Evolutionary conservation across 92 coral and sea anemone species (phyloP), one percentile per base, ranked within the genome.

Genomic region (Ricordea florida): DNA sequence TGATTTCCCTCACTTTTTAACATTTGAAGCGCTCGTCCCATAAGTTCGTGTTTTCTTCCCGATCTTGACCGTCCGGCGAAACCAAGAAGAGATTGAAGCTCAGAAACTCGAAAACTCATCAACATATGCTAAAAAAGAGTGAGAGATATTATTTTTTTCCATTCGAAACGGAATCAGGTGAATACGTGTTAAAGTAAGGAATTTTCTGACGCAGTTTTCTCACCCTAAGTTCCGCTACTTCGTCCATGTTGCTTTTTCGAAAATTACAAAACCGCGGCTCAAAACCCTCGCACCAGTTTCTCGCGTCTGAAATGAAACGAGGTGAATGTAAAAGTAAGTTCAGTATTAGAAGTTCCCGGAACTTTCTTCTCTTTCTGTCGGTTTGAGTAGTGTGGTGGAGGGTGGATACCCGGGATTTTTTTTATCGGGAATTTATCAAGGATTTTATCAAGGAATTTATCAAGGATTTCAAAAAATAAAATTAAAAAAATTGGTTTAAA

Each of bases 31-130:
- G 97, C 97, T 44, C 98, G 87, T 10, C 98, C 98, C 97, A 94
- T 81, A 15, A 94, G 86, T 67, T 94, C 97, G 22, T 92, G 97
- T 69, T 94, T 94, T 85, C 98, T 81, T 35, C 98, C 98, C 50
- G 98, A 85, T 56, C 92, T 94, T 2, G 98, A 94, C 26, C 98
- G 97, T 42, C 94, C 97, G 59, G 97, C 98, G 80, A 82, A 94
- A 64, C 97, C 98, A 23, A 94, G 76, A 26, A 94, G 68, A 44
- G 85, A 85, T 64, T 94, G 98, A 35, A 94, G 93, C 67, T 94
- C 98, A 15, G 98, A 90, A 51, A 94, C 98, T 17, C 98, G 96
- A 85, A 94, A 94, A 64, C 96, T 83, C 94, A 92, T 89, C 76
- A 94, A 66, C 98, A 94, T 94, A 57, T 94, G 98, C 98, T 94